These are phyloP conservation scores for Sarcophilus harrisii DNA, from an alignment of 2,797 vertebrate genomes.

Conservation along the genomic window DNA sequence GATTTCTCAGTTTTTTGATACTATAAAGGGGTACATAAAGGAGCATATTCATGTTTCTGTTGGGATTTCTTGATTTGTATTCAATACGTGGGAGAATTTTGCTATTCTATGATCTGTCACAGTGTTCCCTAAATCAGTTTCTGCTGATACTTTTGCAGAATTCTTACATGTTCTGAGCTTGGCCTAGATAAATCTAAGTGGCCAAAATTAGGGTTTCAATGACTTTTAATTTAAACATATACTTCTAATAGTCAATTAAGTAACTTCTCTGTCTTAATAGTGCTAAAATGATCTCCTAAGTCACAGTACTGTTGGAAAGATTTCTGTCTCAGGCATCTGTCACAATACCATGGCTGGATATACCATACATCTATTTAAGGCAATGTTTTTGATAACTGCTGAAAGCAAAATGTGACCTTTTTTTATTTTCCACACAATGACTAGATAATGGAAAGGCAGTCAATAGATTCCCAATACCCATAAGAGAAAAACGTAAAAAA, in stretches of 20 bases:
- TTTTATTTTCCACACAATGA: not conserved
- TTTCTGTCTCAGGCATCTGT: not conserved
- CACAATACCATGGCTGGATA: not conserved
- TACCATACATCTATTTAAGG: not conserved
- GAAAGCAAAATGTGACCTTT: not conserved
- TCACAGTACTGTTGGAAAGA: not conserved
- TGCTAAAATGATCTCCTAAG: not conserved
- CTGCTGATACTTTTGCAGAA: not conserved
- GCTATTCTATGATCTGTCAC: not conserved
- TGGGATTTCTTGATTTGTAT: not conserved
- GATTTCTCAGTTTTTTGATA: not conserved
- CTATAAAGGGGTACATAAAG: not conserved
- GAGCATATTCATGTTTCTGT: not conserved
- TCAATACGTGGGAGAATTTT: not conserved
- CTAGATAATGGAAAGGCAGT: not conserved
- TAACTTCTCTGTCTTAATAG: not conserved
- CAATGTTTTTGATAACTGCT: not conserved
- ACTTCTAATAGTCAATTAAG: not conserved
- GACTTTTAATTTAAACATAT: not conserved
- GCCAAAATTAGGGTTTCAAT: not conserved
- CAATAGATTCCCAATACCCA: not conserved
- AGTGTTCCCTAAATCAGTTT: not conserved
- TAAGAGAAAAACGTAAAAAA: not conserved
- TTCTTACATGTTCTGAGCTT: too few species aligned
- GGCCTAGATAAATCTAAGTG: not conserved